Evolutionary conservation across 2,797 vertebrate species (phyloP), one percentile per base, ranked within the genome.

Genomic region (Schizopygopsis malacanthus): DNA sequence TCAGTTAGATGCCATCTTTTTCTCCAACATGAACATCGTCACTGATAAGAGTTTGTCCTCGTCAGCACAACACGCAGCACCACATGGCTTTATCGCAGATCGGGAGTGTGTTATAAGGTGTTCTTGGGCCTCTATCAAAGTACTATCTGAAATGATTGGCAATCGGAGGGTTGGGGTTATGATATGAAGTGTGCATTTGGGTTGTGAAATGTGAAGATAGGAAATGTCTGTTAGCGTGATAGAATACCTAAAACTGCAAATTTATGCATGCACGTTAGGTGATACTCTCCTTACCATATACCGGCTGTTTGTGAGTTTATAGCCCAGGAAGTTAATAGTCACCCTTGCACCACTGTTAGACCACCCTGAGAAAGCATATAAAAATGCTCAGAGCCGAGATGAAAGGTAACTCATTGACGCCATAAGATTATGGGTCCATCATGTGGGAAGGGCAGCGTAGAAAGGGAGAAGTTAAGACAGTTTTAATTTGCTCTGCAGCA

Each of bases 31-130:
- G 89, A 87, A 92, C 93, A 90, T 92, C 86, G 89, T 78, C 56
- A 90, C 90, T 87, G 95, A 95, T 95, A 95, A 95, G 92, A 90
- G 88, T 90, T 89, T 77, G 89, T 91, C 89, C 89, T 93, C 91
- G 85, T 94, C 93, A 94, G 88, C 92, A 91, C 73, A 86, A 72
- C 85, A 88, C 45, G 71, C 56, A 81, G 85, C 61, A 56, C 77
- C 67, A 76, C 80, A 72, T 81, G 41, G 61, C 61, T 80, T 86
- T 87, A 90, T 90, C 84, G 9, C 78, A 61, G 56, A 65, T 65
- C 28, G 20, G 37, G 69, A 88, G 83, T 45, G 39, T 87, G 65
- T 85, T 89, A 61, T 83, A 84, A 83, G 83, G 81, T 88, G 81
- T 83, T 79, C 85, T 79, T 45, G 33, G 52, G 70, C 47, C 59